These are phyloP conservation scores for Sylvilagus bachmani DNA, from an alignment of 2,113 vertebrate species.

Conservation along the genomic window DNA sequence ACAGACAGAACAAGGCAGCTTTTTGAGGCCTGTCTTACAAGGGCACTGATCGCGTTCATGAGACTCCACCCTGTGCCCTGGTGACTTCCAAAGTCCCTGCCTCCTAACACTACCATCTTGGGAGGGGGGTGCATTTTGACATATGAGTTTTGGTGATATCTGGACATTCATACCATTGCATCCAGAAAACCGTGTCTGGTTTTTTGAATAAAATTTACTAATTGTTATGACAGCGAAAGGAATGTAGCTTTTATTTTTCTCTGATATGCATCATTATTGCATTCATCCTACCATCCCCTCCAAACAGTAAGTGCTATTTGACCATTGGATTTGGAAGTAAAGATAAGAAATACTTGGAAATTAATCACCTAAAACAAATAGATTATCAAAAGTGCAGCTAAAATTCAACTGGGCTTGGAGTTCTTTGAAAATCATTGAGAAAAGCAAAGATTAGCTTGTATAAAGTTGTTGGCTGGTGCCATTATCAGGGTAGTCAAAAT, in stretches of 20 bases:
- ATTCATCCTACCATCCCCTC: fast-evolving
- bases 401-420: neutral
- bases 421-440: neutral
- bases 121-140: neutral
- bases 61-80: too few species aligned
- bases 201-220: neutral
- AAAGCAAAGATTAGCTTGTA: neutral
- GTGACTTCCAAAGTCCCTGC: neutral
- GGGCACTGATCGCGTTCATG: too few species aligned
- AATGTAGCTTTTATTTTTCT: neutral
- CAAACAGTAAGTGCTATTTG: fast-evolving
- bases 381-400: neutral
- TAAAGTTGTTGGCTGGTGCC: neutral
- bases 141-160: neutral
- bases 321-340: neutral
- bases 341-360: neutral
- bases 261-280: neutral
- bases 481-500: too few species aligned
- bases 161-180: neutral
- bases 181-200: slow-evolving; percentile 47
- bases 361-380: neutral
- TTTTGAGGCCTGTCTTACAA: neutral
- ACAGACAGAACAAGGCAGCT: neutral
- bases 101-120: neutral
- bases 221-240: neutral